Conservation (phyloP, 2,113 vertebrate genomes). For the Microcebus murinus region DNA sequence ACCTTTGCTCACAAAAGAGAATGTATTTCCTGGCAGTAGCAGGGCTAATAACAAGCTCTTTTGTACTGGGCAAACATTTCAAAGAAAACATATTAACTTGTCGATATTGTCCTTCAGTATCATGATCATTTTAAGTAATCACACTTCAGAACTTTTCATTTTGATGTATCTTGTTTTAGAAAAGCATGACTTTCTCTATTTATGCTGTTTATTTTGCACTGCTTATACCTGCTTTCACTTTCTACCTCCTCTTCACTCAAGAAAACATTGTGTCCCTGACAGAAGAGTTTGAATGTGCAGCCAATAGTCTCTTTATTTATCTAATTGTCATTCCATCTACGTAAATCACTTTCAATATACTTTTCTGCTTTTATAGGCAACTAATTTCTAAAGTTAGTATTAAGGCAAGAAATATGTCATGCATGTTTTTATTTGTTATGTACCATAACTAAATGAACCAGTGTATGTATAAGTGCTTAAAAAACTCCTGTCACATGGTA, state of each 20-base stretch:
- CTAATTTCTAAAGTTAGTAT: neutral
- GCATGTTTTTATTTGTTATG: neutral
- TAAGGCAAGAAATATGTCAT: neutral
- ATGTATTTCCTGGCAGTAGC: too few species aligned
- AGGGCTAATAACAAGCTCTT: neutral
- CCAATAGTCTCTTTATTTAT: neutral
- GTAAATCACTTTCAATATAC: neutral
- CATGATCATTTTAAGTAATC: neutral
- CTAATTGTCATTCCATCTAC: neutral
- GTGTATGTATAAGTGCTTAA: neutral
- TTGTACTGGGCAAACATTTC: neutral
- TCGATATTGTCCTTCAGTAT: neutral
- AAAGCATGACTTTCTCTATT: neutral
- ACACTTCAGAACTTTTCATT: neutral
- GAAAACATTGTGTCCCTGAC: neutral
- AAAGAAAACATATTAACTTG: neutral
- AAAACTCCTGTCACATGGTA: neutral
- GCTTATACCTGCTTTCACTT: neutral
- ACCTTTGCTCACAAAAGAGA: neutral
- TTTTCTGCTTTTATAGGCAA: neutral
- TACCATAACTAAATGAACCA: neutral
- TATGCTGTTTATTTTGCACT: neutral
- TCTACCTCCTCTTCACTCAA: neutral
- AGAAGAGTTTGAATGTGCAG: neutral
- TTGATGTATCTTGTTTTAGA: neutral